A percentile compares a stretch with the other conserved stretches of the same genome.
Conservation (phyloP, 2,888 invertebrate genomes). For the Melanostoma scalare region DNA sequence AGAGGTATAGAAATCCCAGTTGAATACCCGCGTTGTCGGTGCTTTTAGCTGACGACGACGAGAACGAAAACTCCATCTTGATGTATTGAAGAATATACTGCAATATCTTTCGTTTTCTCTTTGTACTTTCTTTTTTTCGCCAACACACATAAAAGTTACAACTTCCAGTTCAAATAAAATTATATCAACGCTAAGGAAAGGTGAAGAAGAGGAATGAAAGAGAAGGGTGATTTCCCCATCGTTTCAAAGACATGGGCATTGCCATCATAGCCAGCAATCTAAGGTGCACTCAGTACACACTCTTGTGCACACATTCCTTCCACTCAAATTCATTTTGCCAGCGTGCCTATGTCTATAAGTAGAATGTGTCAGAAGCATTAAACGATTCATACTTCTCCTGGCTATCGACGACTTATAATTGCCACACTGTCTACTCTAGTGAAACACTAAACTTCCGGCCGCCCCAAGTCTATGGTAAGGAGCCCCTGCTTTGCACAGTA, state of each 20-base stretch:
- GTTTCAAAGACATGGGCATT: slow-evolving; percentile 38
- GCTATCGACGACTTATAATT: slow-evolving; percentile 70
- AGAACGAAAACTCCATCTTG: slow-evolving; percentile 43
- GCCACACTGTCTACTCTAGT: slow-evolving; percentile 69
- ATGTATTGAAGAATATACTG: slow-evolving; percentile 62
- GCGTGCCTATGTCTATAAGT: slow-evolving; percentile 27
- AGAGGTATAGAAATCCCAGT: slow-evolving; percentile 26
- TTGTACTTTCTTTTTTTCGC: slow-evolving; percentile 24
- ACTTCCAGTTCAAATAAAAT: slow-evolving; percentile 71
- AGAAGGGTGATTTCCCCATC: background rate
- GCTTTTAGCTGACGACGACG: slow-evolving; percentile 1
- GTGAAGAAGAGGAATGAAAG: background rate
- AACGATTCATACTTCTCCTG: slow-evolving; percentile 68
- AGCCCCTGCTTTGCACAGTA: background rate
- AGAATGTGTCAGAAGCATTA: slow-evolving; percentile 69
- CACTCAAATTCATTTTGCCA: slow-evolving; percentile 43
- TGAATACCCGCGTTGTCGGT: slow-evolving; percentile 46
- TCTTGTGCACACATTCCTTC: slow-evolving; percentile 32
- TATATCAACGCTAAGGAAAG: slow-evolving; percentile 45
- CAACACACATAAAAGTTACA: slow-evolving; percentile 61
- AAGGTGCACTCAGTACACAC: slow-evolving; percentile 48
- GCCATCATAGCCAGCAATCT: slow-evolving; percentile 40
- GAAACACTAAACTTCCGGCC: slow-evolving; percentile 70
- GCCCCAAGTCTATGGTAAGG: slow-evolving; percentile 43
- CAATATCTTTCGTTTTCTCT: slow-evolving; percentile 54